Base-by-base conservation (phyloP, 1,140 invertebrate genomes). In the Acromyrmex charruanus region DNA sequence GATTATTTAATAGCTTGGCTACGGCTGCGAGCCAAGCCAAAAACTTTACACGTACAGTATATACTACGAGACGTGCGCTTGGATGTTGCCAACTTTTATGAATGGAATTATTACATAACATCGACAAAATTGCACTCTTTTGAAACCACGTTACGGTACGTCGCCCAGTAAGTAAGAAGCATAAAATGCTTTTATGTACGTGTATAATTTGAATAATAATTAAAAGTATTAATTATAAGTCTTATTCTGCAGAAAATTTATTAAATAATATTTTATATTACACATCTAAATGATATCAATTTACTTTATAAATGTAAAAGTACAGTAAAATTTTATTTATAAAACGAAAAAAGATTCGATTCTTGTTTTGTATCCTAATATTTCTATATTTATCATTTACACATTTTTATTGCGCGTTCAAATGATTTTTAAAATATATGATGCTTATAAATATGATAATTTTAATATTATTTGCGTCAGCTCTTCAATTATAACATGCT, bases 1-100 rank as follows among this genome's bases (percentile, higher is more conserved):
- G 71, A 89, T 90, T 90, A 89, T 89, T 91, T 91, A 91, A 91
- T 90, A 86, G 86, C 63, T 86, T 81, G 90, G 85, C 82, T 86
- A 39, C 49, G 61, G 55, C 69, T 87, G 77, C 87, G 86, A 86
- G 81, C 55, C 82, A 89, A 81, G 81, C 55, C 82, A 89, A 81
- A 44, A 58, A 16, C n/a, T 69, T 77, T 39, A 81, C 51, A 81
- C 31, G 21, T 28, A 55, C 31, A 68, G 65, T 21, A 81, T 39
- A 81, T 39, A 81, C 49, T 69, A 31, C n/a, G 31, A 69, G 49
- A 28, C 49, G 44, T 80, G 61, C 28, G 49, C 58, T 3, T 21
- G 58, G 51, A 44, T 16, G 55, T 77, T 77, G 75, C 61, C 61
- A 80, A 66, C 59, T 80, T 55, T 66, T 66, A 3, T 80, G 77